These are phyloP conservation scores for Bos indicus DNA, from an alignment of 2,113 vertebrate species.

Conservation along the genomic window DNA sequence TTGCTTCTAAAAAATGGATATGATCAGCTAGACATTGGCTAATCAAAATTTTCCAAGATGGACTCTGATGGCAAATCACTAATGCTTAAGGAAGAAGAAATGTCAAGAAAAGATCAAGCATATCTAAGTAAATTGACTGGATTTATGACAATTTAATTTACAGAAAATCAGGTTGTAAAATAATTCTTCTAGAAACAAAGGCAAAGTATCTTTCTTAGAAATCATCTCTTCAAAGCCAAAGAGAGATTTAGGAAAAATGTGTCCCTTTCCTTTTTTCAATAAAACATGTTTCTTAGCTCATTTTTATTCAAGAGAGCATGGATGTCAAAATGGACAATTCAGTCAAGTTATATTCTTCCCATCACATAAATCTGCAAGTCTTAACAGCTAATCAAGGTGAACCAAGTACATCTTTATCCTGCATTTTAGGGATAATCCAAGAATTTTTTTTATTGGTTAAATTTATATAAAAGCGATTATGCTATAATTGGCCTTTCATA, in stretches of 20 bases:
- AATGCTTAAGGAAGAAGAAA: constrained; percentile 17
- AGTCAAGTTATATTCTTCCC: background rate
- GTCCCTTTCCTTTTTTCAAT: background rate
- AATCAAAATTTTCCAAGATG: background rate
- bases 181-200: constrained; percentile 10
- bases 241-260: background rate
- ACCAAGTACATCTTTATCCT: background rate
- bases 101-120: background rate
- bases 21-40: background rate
- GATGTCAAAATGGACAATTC: background rate
- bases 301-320: background rate
- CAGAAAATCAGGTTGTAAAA: background rate
- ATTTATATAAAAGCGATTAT: background rate
- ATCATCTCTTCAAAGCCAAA: constrained; percentile 10
- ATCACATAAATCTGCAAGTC: background rate
- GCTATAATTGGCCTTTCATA: background rate
- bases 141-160: background rate
- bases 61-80: background rate
- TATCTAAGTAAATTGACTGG: background rate
- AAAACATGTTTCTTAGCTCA: background rate
- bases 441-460: background rate
- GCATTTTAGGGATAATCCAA: background rate
- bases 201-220: background rate
- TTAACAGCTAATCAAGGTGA: background rate
- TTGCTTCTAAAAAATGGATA: background rate